Evolutionary conservation across 2,797 vertebrate genomes (phyloP).

Genomic region (Eurystomus glaucurus): DNA sequence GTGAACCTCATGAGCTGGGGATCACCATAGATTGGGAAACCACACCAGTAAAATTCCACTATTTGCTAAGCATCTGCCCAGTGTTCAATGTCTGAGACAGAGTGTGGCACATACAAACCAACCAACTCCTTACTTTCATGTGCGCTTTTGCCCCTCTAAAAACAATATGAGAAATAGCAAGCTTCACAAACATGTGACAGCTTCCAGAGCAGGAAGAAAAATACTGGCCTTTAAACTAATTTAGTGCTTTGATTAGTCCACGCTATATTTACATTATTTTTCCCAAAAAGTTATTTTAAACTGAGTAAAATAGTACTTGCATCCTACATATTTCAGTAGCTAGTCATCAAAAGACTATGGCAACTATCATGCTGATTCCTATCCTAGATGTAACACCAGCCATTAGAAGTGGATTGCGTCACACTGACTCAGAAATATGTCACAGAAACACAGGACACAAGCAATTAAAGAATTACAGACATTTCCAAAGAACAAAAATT

Average conservation of each 20-base stretch:
- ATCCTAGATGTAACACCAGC: background rate
- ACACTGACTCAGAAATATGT: background rate
- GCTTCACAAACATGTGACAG: background rate
- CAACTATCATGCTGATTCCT: background rate
- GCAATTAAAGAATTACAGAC: background rate
- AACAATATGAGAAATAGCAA: background rate
- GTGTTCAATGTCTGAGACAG: background rate
- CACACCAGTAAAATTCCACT: background rate
- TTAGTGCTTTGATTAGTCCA: background rate
- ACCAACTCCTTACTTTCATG: background rate
- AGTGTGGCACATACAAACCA: rapidly evolving
- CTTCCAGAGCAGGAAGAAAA: background rate
- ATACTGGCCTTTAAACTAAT: background rate
- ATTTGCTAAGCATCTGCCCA: background rate
- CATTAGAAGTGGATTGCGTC: rapidly evolving
- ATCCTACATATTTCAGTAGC: background rate
- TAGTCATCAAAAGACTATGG: background rate
- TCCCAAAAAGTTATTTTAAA: background rate
- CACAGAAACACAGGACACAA: background rate
- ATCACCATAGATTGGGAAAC: rapidly evolving
- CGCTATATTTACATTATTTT: background rate
- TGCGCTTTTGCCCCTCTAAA: background rate
- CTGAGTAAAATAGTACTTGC: background rate
- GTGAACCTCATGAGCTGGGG: background rate
- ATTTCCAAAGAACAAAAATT: background rate